phyloP scores from a whole-genome alignment of 2,888 invertebrate species.

The Leptothorax acervorum region DNA sequence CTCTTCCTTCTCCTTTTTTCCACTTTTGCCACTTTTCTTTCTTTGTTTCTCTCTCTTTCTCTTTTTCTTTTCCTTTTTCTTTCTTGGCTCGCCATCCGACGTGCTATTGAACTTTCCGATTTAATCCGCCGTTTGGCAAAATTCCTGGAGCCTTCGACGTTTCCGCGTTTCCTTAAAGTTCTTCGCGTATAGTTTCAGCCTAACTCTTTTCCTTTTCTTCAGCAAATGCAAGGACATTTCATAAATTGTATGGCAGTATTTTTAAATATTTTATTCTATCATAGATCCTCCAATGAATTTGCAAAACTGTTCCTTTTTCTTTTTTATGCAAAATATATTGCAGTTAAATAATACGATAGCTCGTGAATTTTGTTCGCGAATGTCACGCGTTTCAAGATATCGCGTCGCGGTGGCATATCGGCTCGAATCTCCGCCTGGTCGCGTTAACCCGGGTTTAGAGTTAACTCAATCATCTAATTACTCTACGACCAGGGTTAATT shows the following conservation, averaged over 20 bases:
- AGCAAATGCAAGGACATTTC: not conserved
- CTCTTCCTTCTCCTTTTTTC: not conserved
- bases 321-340: not conserved
- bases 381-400: constrained; percentile 36
- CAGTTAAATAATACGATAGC: not conserved
- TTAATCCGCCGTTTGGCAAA: constrained; percentile 59
- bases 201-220: not conserved
- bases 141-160: constrained; percentile 40
- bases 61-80: not conserved
- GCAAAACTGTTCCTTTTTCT: not conserved
- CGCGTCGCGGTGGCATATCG: constrained; percentile 11
- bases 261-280: not conserved
- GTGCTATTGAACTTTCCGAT: constrained; percentile 69
- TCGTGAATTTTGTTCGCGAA: constrained; percentile 8
- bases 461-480: constrained; percentile 84
- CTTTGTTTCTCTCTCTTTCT: not conserved
- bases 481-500: constrained; percentile 81
- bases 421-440: constrained; percentile 67
- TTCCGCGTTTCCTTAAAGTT: constrained; percentile 38
- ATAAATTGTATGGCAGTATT: not conserved
- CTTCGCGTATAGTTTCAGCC: not conserved
- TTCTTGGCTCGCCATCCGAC: constrained; percentile 35
- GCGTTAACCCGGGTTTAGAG: constrained; percentile 80
- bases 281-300: not conserved
- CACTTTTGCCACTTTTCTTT: not conserved